phyloP scores from a whole-genome alignment of 1,140 invertebrate genomes.

The fruit fly (Drosophila melanogaster) region Release_6_plus_ISO1_MT NT_033777.3:20558001-20558500 shows the following conservation, averaged over 20 bases:
- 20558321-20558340: conserved; percentile 72
- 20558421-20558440: conserved; percentile 80
- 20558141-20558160: too few species aligned
- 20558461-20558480: conserved; percentile 84
- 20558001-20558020: too few species aligned
- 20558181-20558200: not conserved
- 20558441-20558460: conserved; percentile 84
- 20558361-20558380: conserved; percentile 39
- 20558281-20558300: too few species aligned
- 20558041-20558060: too few species aligned
- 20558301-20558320: conserved; percentile 64
- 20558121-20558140: too few species aligned
- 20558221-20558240: not conserved
- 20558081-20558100: too few species aligned
- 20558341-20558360: conserved; percentile 52
- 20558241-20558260: conserved; percentile 1
- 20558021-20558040: too few species aligned
- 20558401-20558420: conserved; percentile 78
- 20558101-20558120: too few species aligned
- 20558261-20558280: too few species aligned
- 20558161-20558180: too few species aligned
- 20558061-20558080: too few species aligned
- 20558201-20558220: not conserved
- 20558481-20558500: conserved; percentile 83
- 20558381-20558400: conserved; percentile 37